Base-by-base conservation (phyloP, 1,140 invertebrate species). In the Arion vulgaris region DNA sequence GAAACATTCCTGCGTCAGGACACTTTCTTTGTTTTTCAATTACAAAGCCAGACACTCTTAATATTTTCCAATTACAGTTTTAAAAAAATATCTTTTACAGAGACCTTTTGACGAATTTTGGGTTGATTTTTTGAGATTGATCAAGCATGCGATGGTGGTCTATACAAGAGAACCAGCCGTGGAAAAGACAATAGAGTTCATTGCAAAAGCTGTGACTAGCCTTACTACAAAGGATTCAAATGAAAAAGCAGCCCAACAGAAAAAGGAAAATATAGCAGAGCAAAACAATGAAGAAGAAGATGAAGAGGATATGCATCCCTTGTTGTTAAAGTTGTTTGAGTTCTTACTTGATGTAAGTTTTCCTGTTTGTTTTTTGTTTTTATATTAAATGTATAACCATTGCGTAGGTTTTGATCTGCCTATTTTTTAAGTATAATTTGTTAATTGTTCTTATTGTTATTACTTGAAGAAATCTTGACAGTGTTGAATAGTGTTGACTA, bases 111-210 rank as follows among this genome's bases (percentile, higher is more conserved):
- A 85, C 26, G 83, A 84, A n/a, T 92, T 92, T 77, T 90, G 89
- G 88, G 38, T 77, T 5, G 87, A 89, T n/a, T 91, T 92, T 80
- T 73, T 87, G 23, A 83, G 86, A 41, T 85, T 86, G 36, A 57
- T 92, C 39, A 90, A 89, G 79, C 88, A 89, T 81, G 85, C 89
- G 23, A 85, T 92, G 88, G 83, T 91, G 11, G 86, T 92, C 0
- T 91, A 89, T 76, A 88, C 91, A 73, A 82, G 91, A 66, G 95
- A 95, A 86, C 94, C 94, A 2, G 94, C 94, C 86, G 94, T 95
- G 1, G 94, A 95, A 85, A 91, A 94, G 39, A 94, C 94, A 0
- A 91, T 95, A 28, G 93, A 94, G 66, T 95, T 95, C 92, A 93
- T 95, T 7, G 94, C 94, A 19, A 94, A 94, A 75, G 95, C 95